Evolutionary conservation across 1,140 invertebrate genomes (phyloP), one percentile per base, ranked within the genome.

Genomic region (Pachyrhynchus sulphureomaculatus): DNA sequence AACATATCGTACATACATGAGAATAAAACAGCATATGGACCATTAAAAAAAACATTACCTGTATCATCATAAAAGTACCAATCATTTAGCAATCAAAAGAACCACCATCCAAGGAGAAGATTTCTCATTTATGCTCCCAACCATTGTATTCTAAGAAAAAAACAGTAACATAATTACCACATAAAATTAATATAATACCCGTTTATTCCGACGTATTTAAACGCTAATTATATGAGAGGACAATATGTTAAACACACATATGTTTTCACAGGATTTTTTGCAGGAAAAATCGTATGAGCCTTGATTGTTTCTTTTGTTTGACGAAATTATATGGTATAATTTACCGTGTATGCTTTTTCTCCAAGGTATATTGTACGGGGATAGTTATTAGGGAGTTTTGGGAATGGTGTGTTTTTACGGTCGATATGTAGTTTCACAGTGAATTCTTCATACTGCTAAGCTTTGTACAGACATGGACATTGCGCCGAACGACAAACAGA

Each of bases 231-330:
- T 56, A 56, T 56, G 21, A 39, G 36, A 44, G 51, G 53, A 56
- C 53, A 56, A 56, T 56, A 56, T 36, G 42, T 56, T 56, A 45
- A 45, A 26, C 53, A 56, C 18, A 56, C 53, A 56, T 41, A 56
- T 56, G 53, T 56, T 56, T 56, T 56, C 53, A 56, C 39, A 54
- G 42, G 41, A 56, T 45, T 56, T 55, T 54, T 49, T 54, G 26
- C 17, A 23, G 37, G 37, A 47, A 45, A 56, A 56, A 44, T 45
- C 23, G 20, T 21, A 20, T 9, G 5, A 34, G n/a, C 41, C 53
- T 45, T 56, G 41, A 56, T 56, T 56, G 53, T 56, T 44, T 56
- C 53, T 56, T 56, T 56, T 56, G 53, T 56, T 12, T n/a, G 13
- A n/a, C 6, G 39, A 45, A 56, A 56, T 56, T 56, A 56, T 13